Percentiles rank a stretch among this genome's conserved stretches.
Evolutionary conservation across 2,113 vertebrate genomes (phyloP).

Genomic region (Notothenia coriiceps): DNA sequence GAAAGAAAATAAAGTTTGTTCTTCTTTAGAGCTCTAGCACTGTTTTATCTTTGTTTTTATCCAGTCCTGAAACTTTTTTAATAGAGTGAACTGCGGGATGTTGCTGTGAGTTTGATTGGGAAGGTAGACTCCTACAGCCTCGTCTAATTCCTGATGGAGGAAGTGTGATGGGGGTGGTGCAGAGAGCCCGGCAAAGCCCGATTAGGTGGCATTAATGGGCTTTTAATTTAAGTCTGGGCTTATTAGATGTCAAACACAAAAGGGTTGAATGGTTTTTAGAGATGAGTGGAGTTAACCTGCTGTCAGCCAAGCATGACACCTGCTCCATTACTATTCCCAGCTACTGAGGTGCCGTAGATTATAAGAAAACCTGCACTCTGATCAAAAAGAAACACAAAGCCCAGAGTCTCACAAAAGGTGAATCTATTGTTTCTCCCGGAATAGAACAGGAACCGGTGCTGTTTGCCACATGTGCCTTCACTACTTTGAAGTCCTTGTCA

Average conservation of each 20-base stretch:
- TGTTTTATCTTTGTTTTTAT: conserved; percentile 44
- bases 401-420: not conserved
- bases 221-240: conserved; percentile 76
- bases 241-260: conserved; percentile 81
- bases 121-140: conserved; percentile 32
- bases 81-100: conserved; percentile 41
- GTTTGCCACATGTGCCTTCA: not conserved
- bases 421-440: conserved; percentile 38
- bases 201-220: conserved; percentile 78
- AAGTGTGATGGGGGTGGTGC: conserved; percentile 36
- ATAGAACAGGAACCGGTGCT: conserved; percentile 8
- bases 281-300: conserved; percentile 70
- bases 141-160: conserved; percentile 56
- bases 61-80: conserved; percentile 49
- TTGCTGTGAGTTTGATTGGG: conserved; percentile 37
- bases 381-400: conserved; percentile 58
- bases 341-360: conserved; percentile 30
- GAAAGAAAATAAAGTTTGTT: not conserved
- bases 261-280: conserved; percentile 71
- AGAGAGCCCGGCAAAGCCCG: conserved; percentile 45
- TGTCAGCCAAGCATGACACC: conserved; percentile 46
- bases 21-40: conserved; percentile 17
- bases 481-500: conserved; percentile 33
- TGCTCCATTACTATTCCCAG: conserved; percentile 47
- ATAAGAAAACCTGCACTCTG: conserved; percentile 48